Conservation (phyloP, 1,140 invertebrate species). For the Stratiolaelaps scimitus region DNA sequence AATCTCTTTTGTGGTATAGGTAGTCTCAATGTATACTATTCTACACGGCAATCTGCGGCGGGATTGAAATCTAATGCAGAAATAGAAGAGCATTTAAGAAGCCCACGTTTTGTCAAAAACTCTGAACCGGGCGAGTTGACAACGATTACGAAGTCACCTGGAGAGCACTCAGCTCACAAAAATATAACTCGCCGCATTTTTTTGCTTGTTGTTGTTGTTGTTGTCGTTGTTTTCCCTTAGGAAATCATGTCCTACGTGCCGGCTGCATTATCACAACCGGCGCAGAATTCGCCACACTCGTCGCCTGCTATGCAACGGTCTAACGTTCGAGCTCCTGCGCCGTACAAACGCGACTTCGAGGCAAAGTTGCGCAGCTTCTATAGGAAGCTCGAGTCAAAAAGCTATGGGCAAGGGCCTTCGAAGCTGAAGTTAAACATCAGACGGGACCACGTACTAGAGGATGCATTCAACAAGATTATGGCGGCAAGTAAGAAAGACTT, state of each 20-base stretch:
- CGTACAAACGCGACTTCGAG: slow-evolving; percentile 82
- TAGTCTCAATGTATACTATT: not conserved
- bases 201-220: no score
- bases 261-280: slow-evolving; percentile 59
- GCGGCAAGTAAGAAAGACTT: slow-evolving; percentile 85
- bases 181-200: no score
- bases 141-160: no score
- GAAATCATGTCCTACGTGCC: slow-evolving; percentile 96
- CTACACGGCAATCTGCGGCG: no score
- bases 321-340: slow-evolving; percentile 65
- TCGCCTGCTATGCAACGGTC: slow-evolving; percentile 51
- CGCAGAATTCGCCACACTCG: slow-evolving; percentile 45
- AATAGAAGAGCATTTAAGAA: no score
- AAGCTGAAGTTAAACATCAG: slow-evolving; percentile 90
- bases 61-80: no score
- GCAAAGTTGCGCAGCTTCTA: slow-evolving; percentile 90
- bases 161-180: no score
- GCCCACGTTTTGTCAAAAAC: no score
- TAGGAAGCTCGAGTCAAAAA: slow-evolving; percentile 83
- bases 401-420: slow-evolving; percentile 85
- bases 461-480: slow-evolving; percentile 93
- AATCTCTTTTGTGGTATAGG: not conserved
- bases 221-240: not conserved
- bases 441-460: slow-evolving; percentile 81
- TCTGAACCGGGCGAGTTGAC: no score